These are phyloP conservation scores for Macroteleia sp. DNA, from an alignment of 2,888 invertebrate species.

Conservation along the genomic window DNA sequence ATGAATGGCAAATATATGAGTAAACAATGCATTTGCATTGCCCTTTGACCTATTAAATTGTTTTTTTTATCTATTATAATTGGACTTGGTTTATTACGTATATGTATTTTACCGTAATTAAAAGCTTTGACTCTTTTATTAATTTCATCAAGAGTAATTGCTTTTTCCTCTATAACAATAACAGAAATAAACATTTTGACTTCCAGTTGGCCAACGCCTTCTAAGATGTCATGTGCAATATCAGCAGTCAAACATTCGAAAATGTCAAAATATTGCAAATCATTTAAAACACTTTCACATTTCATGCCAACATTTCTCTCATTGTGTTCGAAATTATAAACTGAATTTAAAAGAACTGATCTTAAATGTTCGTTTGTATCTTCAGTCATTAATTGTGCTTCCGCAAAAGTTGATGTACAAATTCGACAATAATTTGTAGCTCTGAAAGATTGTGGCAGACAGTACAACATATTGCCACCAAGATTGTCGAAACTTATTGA, in stretches of 20 bases:
- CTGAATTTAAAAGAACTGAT: not conserved
- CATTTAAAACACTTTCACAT: constrained; percentile 16
- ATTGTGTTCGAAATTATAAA: too few relatives aligned
- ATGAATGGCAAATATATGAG: constrained; percentile 40
- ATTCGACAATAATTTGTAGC: constrained; percentile 19
- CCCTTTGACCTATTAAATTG: constrained; percentile 57
- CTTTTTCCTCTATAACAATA: constrained; percentile 13
- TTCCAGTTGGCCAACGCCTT: constrained; percentile 36
- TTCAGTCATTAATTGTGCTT: not conserved
- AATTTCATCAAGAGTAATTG: constrained; percentile 10
- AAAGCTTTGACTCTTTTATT: not conserved
- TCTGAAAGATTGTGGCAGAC: constrained; percentile 26
- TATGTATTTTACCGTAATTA: constrained; percentile 51
- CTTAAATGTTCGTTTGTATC: not conserved
- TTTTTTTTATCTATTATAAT: constrained; percentile 47
- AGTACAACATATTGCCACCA: constrained; percentile 40
- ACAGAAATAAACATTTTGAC: constrained; percentile 29
- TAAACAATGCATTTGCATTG: constrained; percentile 55
- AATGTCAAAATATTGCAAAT: constrained; percentile 37
- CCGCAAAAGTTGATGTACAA: not conserved
- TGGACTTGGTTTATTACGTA: constrained; percentile 56
- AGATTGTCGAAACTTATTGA: constrained; percentile 48
- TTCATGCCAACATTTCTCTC: too few relatives aligned
- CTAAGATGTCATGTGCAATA: constrained; percentile 52
- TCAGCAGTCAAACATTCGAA: constrained; percentile 41